These are phyloP conservation scores for Spicauda simplicius DNA, from an alignment of 2,888 invertebrate species.

Conservation along the genomic window DNA sequence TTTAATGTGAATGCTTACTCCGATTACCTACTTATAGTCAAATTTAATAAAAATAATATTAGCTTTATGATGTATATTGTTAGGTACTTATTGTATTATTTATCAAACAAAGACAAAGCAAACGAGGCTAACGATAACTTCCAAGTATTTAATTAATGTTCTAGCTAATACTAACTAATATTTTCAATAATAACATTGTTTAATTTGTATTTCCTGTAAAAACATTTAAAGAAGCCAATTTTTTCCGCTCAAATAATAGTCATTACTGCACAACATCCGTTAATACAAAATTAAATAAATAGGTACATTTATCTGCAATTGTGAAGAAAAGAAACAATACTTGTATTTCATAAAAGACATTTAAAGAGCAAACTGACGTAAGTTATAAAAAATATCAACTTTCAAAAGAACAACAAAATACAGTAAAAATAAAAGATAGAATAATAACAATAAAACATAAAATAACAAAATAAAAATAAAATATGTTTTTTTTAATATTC, in stretches of 20 bases:
- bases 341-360: not conserved
- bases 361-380: not conserved
- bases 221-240: slow-evolving; percentile 23
- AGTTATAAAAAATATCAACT: not conserved
- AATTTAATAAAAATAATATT: slow-evolving; percentile 57
- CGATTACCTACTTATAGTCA: slow-evolving; percentile 82
- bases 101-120: slow-evolving; percentile 71
- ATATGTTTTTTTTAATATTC: too few relatives aligned
- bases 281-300: slow-evolving; percentile 3
- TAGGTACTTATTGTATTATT: slow-evolving; percentile 61
- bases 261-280: slow-evolving; percentile 18
- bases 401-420: not conserved
- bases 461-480: too few relatives aligned
- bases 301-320: not conserved
- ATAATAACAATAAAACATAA: not conserved
- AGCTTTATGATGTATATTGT: slow-evolving; percentile 63
- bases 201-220: slow-evolving; percentile 28
- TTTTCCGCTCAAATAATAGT: slow-evolving; percentile 12
- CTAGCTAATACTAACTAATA: slow-evolving; percentile 18
- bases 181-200: slow-evolving; percentile 14
- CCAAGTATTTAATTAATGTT: slow-evolving; percentile 36
- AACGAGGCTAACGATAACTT: slow-evolving; percentile 65
- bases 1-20: slow-evolving; percentile 69
- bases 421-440: not conserved
- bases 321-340: not conserved